Conservation (phyloP, 2,888 invertebrate species). For the Mesochorus sp. region DNA sequence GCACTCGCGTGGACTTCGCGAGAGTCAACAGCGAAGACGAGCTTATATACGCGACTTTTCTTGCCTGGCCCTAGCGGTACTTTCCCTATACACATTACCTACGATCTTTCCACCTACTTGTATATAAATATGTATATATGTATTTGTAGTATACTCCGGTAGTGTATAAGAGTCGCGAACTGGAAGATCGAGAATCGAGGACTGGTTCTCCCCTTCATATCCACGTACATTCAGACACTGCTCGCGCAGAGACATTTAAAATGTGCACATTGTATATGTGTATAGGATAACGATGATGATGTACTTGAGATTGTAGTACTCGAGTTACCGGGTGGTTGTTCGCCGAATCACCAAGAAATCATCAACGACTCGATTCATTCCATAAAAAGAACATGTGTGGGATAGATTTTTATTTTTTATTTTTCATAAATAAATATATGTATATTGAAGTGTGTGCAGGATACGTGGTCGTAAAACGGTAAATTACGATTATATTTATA, state of each 20-base stretch:
- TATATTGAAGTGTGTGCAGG: background rate
- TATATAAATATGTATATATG: conserved; percentile 17
- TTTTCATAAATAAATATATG: background rate
- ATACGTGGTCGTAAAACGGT: conserved; percentile 20
- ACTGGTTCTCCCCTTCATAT: conserved; percentile 39
- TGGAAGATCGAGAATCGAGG: conserved; percentile 29
- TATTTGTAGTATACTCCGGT: conserved; percentile 5
- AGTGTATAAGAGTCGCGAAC: background rate
- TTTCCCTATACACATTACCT: conserved; percentile 61
- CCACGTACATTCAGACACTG: conserved; percentile 13
- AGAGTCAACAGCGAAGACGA: conserved; percentile 47
- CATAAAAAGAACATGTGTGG: conserved; percentile 34
- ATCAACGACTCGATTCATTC: conserved; percentile 52
- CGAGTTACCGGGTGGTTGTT: conserved; percentile 57
- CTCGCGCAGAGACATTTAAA: background rate
- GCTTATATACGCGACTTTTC: conserved; percentile 66
- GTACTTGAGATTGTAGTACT: conserved; percentile 52
- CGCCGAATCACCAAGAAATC: conserved; percentile 56
- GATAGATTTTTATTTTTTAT: conserved; percentile 18
- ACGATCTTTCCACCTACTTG: conserved; percentile 41
- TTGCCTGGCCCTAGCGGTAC: conserved; percentile 71
- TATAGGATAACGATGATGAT: background rate
- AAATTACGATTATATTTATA: conserved; percentile 22
- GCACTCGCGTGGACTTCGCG: conserved; percentile 73
- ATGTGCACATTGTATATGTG: background rate